A percentile compares a stretch with the other conserved stretches of the same genome.
Evolutionary conservation across 2,797 vertebrate species (phyloP).

Genomic region (Denticeps clupeoides): DNA sequence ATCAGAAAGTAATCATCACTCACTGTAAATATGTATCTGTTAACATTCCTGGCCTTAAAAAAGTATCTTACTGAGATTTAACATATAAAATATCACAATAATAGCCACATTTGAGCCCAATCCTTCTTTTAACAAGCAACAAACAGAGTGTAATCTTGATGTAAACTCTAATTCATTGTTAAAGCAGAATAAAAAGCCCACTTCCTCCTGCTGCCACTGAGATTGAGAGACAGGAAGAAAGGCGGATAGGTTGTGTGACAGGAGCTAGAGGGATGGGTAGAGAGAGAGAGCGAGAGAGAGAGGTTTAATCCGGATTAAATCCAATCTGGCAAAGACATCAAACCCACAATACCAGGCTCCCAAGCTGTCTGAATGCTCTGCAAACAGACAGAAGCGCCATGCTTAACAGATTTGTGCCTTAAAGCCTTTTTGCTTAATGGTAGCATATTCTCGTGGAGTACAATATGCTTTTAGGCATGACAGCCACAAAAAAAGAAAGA

Average conservation of each 20-base stretch:
- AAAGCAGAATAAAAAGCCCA: neutral
- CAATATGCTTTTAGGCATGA: constrained; percentile 61
- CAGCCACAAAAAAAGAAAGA: constrained; percentile 40
- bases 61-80: no score
- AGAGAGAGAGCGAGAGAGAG: constrained; percentile 16
- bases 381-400: constrained; percentile 64
- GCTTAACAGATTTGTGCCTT: constrained; percentile 84
- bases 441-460: constrained; percentile 64
- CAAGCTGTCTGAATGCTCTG: constrained; percentile 73
- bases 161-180: neutral
- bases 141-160: neutral
- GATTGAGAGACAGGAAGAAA: constrained; percentile 17
- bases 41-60: no score
- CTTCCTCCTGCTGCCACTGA: no score
- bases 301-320: constrained; percentile 74
- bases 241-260: constrained; percentile 19
- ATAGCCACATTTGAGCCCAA: no score
- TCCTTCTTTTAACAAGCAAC: no score
- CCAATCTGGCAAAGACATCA: constrained; percentile 91
- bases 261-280: constrained; percentile 22
- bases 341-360: constrained; percentile 69
- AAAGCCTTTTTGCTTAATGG: constrained; percentile 70
- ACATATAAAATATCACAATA: no score
- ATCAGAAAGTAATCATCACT: no score
- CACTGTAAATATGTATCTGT: no score